Percentiles rank a stretch among this genome's conserved stretches.
Evolutionary conservation across 2,888 invertebrate species (phyloP).

Genomic region (Diploptera punctata): DNA sequence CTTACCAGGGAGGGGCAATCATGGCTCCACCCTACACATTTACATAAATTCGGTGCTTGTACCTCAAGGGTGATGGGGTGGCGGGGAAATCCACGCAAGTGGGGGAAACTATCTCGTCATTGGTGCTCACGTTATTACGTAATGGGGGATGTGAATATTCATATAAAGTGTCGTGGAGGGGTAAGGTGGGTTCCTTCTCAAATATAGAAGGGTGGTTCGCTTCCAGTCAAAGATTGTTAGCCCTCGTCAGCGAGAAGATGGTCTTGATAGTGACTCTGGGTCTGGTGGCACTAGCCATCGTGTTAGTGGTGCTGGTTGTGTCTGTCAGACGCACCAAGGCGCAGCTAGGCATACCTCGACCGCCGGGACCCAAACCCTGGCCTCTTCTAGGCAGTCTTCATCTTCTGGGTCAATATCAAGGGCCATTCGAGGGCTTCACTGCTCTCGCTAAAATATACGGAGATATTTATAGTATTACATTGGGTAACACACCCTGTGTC

Average conservation of each 20-base stretch:
- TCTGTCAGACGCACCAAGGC: neutral
- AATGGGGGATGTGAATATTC: constrained; percentile 36
- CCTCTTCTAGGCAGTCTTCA: constrained; percentile 77
- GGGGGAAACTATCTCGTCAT: constrained; percentile 13
- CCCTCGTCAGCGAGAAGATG: constrained; percentile 31
- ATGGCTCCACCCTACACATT: neutral
- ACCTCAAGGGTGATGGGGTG: too few species aligned
- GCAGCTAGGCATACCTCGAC: neutral
- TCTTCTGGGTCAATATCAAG: constrained; percentile 65
- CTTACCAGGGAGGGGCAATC: neutral
- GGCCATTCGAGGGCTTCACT: constrained; percentile 76
- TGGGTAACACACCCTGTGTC: constrained; percentile 73
- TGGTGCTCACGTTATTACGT: constrained; percentile 14
- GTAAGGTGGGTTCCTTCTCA: constrained; percentile 29
- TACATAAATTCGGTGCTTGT: too few species aligned
- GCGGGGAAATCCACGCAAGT: neutral
- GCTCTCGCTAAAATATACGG: constrained; percentile 73
- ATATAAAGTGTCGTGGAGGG: constrained; percentile 28
- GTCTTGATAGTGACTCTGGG: constrained; percentile 16
- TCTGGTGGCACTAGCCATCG: neutral
- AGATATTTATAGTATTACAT: constrained; percentile 71
- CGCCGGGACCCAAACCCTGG: constrained; percentile 69
- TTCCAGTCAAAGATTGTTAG: constrained; percentile 29
- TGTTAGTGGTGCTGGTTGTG: neutral
- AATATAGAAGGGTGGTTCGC: constrained; percentile 40